Evolutionary conservation across 2,888 invertebrate species (phyloP).

Genomic region (Tridacna crocea): DNA sequence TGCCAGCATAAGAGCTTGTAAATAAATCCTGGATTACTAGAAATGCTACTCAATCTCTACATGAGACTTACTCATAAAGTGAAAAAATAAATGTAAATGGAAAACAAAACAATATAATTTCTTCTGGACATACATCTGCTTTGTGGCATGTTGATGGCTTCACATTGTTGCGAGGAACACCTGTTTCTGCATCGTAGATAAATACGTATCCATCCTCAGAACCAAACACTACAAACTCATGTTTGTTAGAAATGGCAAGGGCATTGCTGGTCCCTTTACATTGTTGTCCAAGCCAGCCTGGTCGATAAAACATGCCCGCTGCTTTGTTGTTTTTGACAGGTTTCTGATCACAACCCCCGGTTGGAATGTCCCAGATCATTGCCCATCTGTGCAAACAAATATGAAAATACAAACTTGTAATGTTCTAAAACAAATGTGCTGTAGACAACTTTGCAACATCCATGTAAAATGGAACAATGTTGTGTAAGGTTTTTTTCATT

Average conservation of each 20-base stretch:
- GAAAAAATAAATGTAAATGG: no score
- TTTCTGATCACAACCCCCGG: slow-evolving; percentile 76
- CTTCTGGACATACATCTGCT: slow-evolving; percentile 63
- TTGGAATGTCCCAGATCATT: slow-evolving; percentile 77
- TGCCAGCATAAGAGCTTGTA: no score
- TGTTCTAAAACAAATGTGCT: no score
- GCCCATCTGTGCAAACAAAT: slow-evolving; percentile 63
- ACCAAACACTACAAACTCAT: slow-evolving; percentile 66
- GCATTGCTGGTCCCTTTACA: slow-evolving; percentile 64
- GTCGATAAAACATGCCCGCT: slow-evolving; percentile 72
- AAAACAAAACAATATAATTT: no score
- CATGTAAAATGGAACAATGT: no score
- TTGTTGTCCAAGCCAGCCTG: slow-evolving; percentile 65
- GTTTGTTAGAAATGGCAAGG: slow-evolving; percentile 59
- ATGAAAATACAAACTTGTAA: no score
- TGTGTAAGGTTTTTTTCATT: no score
- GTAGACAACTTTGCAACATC: no score
- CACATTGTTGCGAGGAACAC: slow-evolving; percentile 65
- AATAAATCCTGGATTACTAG: no score
- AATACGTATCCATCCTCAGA: slow-evolving; percentile 77
- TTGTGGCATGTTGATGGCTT: slow-evolving; percentile 70
- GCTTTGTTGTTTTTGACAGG: slow-evolving; percentile 59
- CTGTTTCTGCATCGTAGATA: slow-evolving; percentile 67
- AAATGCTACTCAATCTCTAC: no score
- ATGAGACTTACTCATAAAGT: no score